A percentile compares a stretch with the other conserved stretches of the same genome.
Conservation (phyloP, 2,113 vertebrate species). For the Rhizomys pruinosus region DNA sequence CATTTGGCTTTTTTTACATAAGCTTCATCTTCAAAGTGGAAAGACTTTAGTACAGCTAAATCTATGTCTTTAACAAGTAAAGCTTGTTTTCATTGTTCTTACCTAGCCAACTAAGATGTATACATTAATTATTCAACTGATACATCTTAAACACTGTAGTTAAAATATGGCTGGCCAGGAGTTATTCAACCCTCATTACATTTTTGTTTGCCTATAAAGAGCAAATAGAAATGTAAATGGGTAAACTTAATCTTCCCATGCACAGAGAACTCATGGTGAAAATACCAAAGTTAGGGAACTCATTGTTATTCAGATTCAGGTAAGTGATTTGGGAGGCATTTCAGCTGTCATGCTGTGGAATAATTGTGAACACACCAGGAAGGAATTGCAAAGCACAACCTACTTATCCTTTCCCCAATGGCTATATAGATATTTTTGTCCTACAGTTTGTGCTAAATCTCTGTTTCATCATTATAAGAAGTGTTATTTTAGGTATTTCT, state of each 20-base stretch:
- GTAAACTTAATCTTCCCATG: conserved; percentile 51
- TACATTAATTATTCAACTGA: conserved; percentile 65
- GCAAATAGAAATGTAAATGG: conserved; percentile 41
- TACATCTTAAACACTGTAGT: conserved; percentile 63
- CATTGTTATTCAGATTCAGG: conserved; percentile 63
- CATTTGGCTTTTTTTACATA: conserved; percentile 63
- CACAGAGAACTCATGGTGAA: conserved; percentile 54
- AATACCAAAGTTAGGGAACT: conserved; percentile 49
- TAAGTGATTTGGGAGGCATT: conserved; percentile 72
- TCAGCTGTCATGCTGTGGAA: conserved; percentile 60
- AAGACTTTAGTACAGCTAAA: conserved; percentile 59
- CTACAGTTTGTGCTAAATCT: conserved; percentile 38
- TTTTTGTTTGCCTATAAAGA: conserved; percentile 62
- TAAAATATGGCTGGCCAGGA: conserved; percentile 55
- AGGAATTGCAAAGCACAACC: conserved; percentile 65
- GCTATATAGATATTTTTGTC: conserved; percentile 43
- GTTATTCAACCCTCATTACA: conserved; percentile 22
- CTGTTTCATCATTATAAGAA: conserved; percentile 65
- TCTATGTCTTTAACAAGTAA: conserved; percentile 57
- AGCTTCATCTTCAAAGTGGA: conserved; percentile 62
- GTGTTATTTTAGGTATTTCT: conserved; percentile 70
- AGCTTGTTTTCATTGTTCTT: conserved; percentile 48
- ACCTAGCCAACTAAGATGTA: conserved; percentile 36
- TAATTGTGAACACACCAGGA: conserved; percentile 71
- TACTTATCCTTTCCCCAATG: conserved; percentile 65